Conservation (phyloP, 2,797 vertebrate genomes). For the Falco columbarius region DNA sequence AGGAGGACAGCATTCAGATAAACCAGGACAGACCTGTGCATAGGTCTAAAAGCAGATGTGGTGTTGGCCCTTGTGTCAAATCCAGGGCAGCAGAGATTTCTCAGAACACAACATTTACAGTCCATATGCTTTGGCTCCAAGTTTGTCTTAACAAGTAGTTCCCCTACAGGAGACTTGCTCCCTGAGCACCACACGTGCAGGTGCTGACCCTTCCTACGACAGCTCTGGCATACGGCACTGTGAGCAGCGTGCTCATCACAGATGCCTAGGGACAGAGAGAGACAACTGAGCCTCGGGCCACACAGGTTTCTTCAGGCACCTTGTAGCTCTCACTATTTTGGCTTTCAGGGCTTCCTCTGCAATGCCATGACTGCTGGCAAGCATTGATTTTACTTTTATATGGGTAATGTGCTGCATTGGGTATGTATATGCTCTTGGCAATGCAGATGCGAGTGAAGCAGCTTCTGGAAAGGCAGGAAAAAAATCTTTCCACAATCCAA, state of each 20-base stretch:
- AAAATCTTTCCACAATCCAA: neutral
- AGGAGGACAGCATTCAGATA: neutral
- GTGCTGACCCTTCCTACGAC: neutral
- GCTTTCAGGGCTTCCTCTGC: neutral
- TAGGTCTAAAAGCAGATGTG: neutral
- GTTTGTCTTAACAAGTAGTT: neutral
- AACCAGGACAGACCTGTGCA: neutral
- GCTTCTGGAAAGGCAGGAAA: neutral
- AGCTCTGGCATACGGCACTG: neutral
- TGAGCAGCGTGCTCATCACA: neutral
- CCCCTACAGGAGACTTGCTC: neutral
- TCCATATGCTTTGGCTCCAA: neutral
- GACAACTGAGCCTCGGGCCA: neutral
- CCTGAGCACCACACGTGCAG: neutral
- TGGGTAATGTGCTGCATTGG: fast-evolving
- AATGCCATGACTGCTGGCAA: fast-evolving
- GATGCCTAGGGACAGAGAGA: neutral
- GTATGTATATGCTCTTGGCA: fast-evolving
- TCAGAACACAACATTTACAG: neutral
- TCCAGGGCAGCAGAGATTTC: neutral
- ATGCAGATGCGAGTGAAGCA: neutral
- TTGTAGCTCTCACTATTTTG: neutral
- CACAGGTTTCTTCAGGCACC: neutral
- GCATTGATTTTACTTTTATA: neutral
- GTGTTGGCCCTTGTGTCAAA: neutral